Percentiles rank a stretch among this genome's conserved stretches.
These are phyloP conservation scores for Saccostrea glomerata DNA, from an alignment of 1,140 invertebrate species.

Conservation along the genomic window DNA sequence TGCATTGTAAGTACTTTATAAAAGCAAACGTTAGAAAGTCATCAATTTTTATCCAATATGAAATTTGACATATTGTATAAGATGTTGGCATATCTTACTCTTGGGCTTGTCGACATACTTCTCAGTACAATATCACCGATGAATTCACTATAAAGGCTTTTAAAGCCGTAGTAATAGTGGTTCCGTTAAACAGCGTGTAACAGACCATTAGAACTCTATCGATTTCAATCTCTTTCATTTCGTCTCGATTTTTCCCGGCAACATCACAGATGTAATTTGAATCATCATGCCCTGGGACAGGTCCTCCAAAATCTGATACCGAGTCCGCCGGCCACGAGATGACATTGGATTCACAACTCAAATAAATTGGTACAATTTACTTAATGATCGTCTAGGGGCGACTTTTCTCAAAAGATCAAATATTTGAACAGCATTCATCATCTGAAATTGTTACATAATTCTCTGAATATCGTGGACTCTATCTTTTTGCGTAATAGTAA, in stretches of 20 bases:
- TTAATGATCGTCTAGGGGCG: neutral
- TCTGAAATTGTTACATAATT: slow-evolving; percentile 4
- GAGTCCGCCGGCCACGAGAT: neutral
- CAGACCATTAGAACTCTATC: neutral
- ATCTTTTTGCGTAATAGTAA: neutral
- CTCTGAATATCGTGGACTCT: neutral
- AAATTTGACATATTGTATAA: neutral
- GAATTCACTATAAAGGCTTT: neutral
- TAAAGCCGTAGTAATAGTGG: neutral
- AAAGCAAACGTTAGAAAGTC: too few species aligned
- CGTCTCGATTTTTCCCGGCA: neutral
- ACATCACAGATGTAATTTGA: neutral
- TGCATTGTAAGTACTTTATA: too few species aligned
- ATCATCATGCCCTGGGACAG: neutral
- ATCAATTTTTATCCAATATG: too few species aligned
- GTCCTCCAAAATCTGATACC: neutral
- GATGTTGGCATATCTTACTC: neutral
- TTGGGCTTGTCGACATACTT: neutral
- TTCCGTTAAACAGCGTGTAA: neutral
- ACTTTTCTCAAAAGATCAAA: neutral
- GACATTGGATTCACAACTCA: slow-evolving; percentile 22
- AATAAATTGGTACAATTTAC: slow-evolving; percentile 16
- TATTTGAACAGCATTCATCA: slow-evolving; percentile 5
- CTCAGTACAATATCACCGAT: neutral
- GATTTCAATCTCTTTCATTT: neutral